Conservation (phyloP, 2,888 invertebrate species). For the Agrotis segetum region DNA sequence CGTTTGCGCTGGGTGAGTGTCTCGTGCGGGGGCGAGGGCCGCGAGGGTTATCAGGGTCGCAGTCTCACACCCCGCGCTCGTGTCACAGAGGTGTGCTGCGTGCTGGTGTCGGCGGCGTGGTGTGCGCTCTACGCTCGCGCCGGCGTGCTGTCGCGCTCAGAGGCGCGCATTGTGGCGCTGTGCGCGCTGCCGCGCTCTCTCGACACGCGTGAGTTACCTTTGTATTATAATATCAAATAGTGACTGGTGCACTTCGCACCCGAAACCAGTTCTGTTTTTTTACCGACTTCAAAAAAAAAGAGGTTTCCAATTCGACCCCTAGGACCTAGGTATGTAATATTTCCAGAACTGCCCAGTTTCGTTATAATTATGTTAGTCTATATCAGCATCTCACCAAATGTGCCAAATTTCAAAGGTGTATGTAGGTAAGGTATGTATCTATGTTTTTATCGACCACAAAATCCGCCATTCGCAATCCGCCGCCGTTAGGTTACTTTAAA, state of each 20-base stretch:
- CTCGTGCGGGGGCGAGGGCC: constrained; percentile 7
- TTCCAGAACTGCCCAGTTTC: no score
- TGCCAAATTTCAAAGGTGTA: no score
- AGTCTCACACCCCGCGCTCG: not conserved
- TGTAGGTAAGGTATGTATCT: no score
- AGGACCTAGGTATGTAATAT: no score
- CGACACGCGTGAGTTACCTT: constrained; percentile 50
- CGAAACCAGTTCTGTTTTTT: not conserved
- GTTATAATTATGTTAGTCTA: no score
- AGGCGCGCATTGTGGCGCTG: constrained; percentile 70
- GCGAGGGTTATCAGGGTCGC: no score
- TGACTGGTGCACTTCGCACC: not conserved
- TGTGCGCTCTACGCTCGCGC: constrained; percentile 73
- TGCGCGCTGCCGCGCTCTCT: constrained; percentile 72
- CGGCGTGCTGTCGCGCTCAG: constrained; percentile 69
- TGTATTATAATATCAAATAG: not conserved
- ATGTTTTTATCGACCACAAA: no score
- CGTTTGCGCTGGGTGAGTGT: constrained; percentile 65
- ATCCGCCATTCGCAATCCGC: no score
- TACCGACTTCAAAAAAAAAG: no score
- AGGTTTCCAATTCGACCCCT: no score
- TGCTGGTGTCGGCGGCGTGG: constrained; percentile 68
- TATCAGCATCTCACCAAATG: no score
- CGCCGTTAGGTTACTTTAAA: no score
- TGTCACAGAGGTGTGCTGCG: constrained; percentile 67